These are phyloP conservation scores for Pollachius pollachius DNA, from an alignment of 2,113 vertebrate species.

Conservation along the genomic window DNA sequence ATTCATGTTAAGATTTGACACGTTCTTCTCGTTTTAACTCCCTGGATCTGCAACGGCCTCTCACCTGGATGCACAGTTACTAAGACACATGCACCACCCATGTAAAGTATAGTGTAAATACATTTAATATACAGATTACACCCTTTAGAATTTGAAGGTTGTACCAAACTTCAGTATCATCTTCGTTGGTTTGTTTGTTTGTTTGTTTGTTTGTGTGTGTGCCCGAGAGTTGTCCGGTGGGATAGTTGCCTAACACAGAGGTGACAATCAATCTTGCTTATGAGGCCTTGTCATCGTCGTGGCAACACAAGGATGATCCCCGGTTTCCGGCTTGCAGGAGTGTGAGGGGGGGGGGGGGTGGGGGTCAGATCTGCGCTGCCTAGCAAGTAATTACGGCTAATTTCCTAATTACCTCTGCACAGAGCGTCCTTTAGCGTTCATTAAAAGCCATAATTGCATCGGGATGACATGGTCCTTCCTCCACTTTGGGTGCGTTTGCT, in stretches of 20 bases:
- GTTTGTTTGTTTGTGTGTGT: too few species aligned
- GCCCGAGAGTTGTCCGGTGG: too few species aligned
- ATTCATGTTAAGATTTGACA: too few species aligned
- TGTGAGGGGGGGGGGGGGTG: conserved; percentile 8
- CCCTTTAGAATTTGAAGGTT: too few species aligned
- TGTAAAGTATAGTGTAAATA: too few species aligned
- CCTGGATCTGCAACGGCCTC: too few species aligned
- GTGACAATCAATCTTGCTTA: conserved; percentile 70
- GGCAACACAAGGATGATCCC: conserved; percentile 46
- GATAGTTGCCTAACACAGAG: conserved; percentile 48
- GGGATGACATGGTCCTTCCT: conserved; percentile 68
- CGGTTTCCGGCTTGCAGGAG: conserved; percentile 32
- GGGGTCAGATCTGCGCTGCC: conserved; percentile 57
- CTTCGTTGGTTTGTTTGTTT: not conserved
- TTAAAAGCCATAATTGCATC: conserved; percentile 75
- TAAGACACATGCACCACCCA: too few species aligned
- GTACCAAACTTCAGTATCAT: not conserved
- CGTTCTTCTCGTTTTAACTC: too few species aligned
- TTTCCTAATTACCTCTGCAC: conserved; percentile 67
- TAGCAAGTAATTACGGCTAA: conserved; percentile 70
- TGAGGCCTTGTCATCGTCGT: conserved; percentile 51
- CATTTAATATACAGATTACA: too few species aligned
- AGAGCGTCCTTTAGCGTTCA: conserved; percentile 64
- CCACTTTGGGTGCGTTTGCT: conserved; percentile 59
- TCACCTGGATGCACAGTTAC: too few species aligned